Conservation (phyloP, 2,888 invertebrate species). For the Parnassius smintheus region DNA sequence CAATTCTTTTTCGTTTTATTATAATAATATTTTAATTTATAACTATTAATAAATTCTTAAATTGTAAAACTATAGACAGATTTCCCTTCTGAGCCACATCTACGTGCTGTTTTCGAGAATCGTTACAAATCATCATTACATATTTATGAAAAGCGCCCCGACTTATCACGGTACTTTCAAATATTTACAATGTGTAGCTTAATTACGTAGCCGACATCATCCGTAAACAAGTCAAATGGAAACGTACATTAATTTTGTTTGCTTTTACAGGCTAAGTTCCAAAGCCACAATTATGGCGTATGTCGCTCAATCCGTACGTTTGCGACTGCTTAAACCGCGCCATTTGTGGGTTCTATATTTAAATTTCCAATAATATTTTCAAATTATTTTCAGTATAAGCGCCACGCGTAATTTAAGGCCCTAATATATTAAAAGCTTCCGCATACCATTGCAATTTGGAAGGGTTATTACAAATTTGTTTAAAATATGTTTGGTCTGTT, state of each 20-base stretch:
- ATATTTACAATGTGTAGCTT: neutral
- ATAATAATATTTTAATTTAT: too few relatives aligned
- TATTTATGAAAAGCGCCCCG: too few relatives aligned
- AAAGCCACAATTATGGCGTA: conserved; percentile 10
- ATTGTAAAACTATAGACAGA: too few relatives aligned
- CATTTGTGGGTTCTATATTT: conserved; percentile 21
- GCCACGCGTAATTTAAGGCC: conserved; percentile 2
- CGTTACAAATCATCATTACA: too few relatives aligned
- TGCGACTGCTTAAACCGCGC: conserved; percentile 20
- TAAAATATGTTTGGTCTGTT: too few relatives aligned
- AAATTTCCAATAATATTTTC: conserved; percentile 24
- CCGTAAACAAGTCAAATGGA: conserved; percentile 5
- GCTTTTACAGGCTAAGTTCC: conserved; percentile 15
- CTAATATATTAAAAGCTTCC: conserved; percentile 6
- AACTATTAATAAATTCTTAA: too few relatives aligned
- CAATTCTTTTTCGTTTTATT: too few relatives aligned
- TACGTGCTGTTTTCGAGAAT: too few relatives aligned
- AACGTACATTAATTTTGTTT: conserved; percentile 4
- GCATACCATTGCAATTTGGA: neutral
- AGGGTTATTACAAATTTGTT: too few relatives aligned
- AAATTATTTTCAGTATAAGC: conserved; percentile 17
- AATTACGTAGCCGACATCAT: conserved; percentile 9
- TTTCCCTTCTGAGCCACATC: too few relatives aligned
- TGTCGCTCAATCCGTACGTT: conserved; percentile 16
- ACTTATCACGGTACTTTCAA: too few relatives aligned